Conservation (phyloP, 2,113 vertebrate genomes). For the Regulus satrapa region DNA sequence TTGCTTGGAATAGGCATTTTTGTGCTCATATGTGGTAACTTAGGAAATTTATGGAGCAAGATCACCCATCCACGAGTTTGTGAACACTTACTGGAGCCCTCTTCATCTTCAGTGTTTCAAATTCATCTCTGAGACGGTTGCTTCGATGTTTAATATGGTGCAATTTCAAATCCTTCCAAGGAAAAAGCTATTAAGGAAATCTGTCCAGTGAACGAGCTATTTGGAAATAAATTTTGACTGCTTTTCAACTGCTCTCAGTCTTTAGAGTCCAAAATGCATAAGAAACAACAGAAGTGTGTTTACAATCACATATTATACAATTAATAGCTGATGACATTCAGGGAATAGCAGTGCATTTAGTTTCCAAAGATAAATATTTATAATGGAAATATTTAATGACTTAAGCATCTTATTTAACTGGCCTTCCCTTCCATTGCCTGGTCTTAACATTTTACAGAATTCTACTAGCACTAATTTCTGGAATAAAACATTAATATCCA, state of each 20-base stretch:
- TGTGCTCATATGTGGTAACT: not conserved
- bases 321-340: conserved; percentile 34
- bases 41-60: not conserved
- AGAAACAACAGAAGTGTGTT: not conserved
- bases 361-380: conserved; percentile 22
- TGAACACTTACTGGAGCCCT: not conserved
- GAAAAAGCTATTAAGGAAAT: conserved; percentile 6
- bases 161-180: conserved; percentile 17
- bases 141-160: not conserved
- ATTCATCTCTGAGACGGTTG: not conserved
- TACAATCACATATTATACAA: not conserved
- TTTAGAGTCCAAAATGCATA: not conserved
- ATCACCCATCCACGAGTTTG: not conserved
- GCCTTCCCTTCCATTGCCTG: not conserved
- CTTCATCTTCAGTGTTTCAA: not conserved
- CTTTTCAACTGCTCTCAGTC: not conserved
- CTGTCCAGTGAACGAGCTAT: not conserved
- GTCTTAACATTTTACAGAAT: not conserved
- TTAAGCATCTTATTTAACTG: conserved; percentile 18
- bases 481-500: not conserved
- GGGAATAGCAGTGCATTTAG: not conserved
- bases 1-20: not conserved
- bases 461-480: not conserved
- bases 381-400: not conserved
- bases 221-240: conserved; percentile 36